Evolutionary conservation across 2,113 vertebrate species (phyloP).

Genomic region (Elaphurus davidianus): DNA sequence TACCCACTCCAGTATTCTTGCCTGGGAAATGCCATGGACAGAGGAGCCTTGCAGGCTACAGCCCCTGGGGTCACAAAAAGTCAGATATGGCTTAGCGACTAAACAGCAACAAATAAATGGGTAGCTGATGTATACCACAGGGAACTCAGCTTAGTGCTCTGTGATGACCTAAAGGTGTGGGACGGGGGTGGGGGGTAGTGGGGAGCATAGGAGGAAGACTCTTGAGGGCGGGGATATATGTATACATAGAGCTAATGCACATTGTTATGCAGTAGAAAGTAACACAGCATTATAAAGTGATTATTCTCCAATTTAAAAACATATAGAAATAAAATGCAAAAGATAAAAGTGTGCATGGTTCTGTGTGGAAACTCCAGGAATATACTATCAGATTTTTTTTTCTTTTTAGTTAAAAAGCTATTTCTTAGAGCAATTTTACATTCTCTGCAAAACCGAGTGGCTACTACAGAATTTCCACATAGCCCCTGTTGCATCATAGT

Average conservation of each 20-base stretch:
- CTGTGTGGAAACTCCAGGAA: background rate
- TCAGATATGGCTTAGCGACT: background rate
- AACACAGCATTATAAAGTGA: background rate
- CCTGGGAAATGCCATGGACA: background rate
- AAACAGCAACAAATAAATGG: background rate
- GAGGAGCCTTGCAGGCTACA: background rate
- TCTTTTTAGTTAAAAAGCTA: background rate
- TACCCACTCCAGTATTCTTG: background rate
- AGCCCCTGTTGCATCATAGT: background rate
- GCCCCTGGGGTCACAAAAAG: background rate
- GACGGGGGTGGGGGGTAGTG: accelerated
- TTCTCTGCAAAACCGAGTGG: background rate
- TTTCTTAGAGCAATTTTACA: background rate
- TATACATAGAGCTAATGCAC: background rate
- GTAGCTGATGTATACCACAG: background rate
- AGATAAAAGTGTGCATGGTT: background rate
- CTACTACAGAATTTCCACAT: background rate
- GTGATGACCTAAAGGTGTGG: background rate
- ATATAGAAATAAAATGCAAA: background rate
- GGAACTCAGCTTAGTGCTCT: background rate
- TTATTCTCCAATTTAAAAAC: background rate
- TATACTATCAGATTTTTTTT: background rate
- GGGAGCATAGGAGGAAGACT: background rate
- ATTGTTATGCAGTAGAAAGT: background rate
- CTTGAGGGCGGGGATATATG: background rate